Conservation (phyloP, 2,888 invertebrate species). For the Nebria brevicollis region DNA sequence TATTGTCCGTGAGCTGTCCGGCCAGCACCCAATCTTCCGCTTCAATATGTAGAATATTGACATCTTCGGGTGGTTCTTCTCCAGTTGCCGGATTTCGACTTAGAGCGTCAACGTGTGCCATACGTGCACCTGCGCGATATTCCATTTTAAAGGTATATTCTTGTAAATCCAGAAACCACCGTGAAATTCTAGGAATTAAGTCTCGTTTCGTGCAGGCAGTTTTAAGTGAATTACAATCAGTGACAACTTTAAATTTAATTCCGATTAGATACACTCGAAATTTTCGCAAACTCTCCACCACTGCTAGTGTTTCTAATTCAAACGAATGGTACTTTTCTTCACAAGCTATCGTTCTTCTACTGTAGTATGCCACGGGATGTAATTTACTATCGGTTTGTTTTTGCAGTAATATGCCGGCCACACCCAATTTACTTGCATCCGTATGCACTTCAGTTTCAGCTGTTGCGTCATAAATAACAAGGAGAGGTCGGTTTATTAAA, state of each 20-base stretch:
- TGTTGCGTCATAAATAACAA: too few relatives aligned
- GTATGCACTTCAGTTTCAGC: too few relatives aligned
- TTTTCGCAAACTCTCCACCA: constrained; percentile 50
- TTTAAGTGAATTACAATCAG: constrained; percentile 51
- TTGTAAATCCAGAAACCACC: constrained; percentile 50
- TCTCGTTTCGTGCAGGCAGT: constrained; percentile 48
- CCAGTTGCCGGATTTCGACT: constrained; percentile 41
- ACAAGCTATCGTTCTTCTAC: constrained; percentile 48
- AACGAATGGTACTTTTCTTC: constrained; percentile 50
- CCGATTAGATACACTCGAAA: constrained; percentile 52
- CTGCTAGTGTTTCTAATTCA: constrained; percentile 53
- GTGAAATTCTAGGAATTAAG: constrained; percentile 48
- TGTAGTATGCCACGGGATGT: constrained; percentile 49
- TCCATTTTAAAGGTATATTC: constrained; percentile 50
- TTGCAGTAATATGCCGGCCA: constrained; percentile 26
- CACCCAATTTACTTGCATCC: constrained; percentile 16
- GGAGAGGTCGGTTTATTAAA: too few relatives aligned
- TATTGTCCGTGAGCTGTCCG: constrained; percentile 13
- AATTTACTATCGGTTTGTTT: constrained; percentile 3
- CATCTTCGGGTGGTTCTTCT: constrained; percentile 2
- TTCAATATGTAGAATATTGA: constrained; percentile 8
- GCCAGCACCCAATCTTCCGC: constrained; percentile 27
- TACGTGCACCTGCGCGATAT: constrained; percentile 49
- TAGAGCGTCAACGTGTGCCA: constrained; percentile 50
- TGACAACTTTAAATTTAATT: constrained; percentile 51